Percentiles rank a stretch among this genome's conserved stretches.
Conservation (phyloP, 2,797 vertebrate genomes). For the Apogon hyalosoma region DNA sequence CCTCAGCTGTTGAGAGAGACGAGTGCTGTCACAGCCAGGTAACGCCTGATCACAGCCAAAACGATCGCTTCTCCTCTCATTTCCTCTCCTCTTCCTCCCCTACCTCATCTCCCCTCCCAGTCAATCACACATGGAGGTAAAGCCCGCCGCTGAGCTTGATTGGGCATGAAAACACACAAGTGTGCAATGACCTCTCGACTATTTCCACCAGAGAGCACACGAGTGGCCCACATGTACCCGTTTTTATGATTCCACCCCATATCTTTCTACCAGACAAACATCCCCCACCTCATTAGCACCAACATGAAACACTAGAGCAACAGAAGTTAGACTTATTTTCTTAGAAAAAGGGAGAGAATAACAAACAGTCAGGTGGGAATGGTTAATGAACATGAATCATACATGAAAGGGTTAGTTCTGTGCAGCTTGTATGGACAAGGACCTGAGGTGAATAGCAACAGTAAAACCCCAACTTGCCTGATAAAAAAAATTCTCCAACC, state of each 20-base stretch:
- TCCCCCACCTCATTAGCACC: slow-evolving; percentile 57
- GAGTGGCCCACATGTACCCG: slow-evolving; percentile 9
- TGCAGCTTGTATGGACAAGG: slow-evolving; percentile 55
- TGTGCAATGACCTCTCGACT: slow-evolving; percentile 63
- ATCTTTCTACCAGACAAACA: slow-evolving; percentile 42
- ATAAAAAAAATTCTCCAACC: slow-evolving; percentile 6
- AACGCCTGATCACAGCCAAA: slow-evolving; percentile 75
- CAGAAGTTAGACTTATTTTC: slow-evolving; percentile 31
- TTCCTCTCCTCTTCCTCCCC: slow-evolving; percentile 27
- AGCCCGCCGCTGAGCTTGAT: slow-evolving; percentile 71
- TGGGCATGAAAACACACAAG: slow-evolving; percentile 71
- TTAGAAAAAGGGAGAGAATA: slow-evolving; percentile 36
- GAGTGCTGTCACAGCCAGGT: slow-evolving; percentile 78
- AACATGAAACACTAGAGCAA: slow-evolving; percentile 45
- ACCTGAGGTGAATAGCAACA: slow-evolving; percentile 65
- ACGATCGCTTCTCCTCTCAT: slow-evolving; percentile 60
- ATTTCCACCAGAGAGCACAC: slow-evolving; percentile 39
- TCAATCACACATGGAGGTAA: slow-evolving; percentile 62
- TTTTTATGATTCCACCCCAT: slow-evolving; percentile 32
- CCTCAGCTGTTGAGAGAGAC: slow-evolving; percentile 80
- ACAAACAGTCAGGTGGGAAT: slow-evolving; percentile 69
- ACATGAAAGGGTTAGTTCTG: slow-evolving; percentile 78
- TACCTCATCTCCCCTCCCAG: slow-evolving; percentile 34
- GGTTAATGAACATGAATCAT: slow-evolving; percentile 75
- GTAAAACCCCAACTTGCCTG: slow-evolving; percentile 10